Percentiles rank a stretch among this genome's conserved stretches.
These are phyloP conservation scores for Brachionus asplanchnoidis DNA, from an alignment of 1,140 invertebrate species.

Conservation along the genomic window DNA sequence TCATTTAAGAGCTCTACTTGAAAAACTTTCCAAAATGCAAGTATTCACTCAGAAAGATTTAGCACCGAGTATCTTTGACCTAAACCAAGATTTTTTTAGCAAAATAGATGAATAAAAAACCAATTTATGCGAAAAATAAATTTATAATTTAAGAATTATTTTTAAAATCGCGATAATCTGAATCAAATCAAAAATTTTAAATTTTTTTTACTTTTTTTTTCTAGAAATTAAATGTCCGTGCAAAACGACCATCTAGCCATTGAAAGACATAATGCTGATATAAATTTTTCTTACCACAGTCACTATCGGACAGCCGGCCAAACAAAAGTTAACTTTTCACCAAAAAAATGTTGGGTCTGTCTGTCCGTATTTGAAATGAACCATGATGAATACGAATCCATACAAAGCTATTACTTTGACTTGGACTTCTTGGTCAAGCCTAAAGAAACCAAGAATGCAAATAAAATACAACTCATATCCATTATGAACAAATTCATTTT, in stretches of 20 bases:
- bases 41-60: background rate
- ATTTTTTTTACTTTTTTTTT: background rate
- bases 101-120: background rate
- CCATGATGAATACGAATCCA: background rate
- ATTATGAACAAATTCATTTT: slow-evolving; percentile 5
- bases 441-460: background rate
- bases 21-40: background rate
- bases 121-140: background rate
- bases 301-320: background rate
- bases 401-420: background rate
- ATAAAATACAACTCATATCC: background rate
- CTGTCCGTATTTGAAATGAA: slow-evolving; percentile 6
- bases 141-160: background rate
- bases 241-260: background rate
- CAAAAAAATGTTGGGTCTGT: slow-evolving; percentile 39
- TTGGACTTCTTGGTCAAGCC: background rate
- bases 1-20: background rate
- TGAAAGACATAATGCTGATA: background rate
- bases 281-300: background rate
- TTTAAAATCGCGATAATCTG: background rate
- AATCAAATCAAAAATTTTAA: background rate
- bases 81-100: background rate
- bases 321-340: background rate
- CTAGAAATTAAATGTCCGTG: slow-evolving; percentile 21
- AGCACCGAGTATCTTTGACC: background rate